Percentiles rank a stretch among this genome's conserved stretches.
These are phyloP conservation scores for Marcusenius ussheri DNA, from an alignment of 2,113 vertebrate genomes.

Conservation along the genomic window DNA sequence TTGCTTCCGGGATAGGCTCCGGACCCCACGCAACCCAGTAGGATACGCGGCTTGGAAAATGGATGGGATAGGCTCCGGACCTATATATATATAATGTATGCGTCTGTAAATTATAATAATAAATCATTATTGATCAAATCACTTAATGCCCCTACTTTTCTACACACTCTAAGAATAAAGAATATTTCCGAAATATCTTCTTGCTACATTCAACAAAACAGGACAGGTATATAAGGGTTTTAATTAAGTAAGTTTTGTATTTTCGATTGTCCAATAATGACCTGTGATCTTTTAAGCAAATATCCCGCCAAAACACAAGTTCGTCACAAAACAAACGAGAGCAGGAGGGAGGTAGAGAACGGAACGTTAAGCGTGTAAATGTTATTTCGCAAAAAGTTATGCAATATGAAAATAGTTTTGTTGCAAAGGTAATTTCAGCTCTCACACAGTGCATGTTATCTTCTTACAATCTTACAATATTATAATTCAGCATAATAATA, in stretches of 20 bases:
- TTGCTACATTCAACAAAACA: not conserved
- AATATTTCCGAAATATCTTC: not conserved
- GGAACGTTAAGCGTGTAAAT: not conserved
- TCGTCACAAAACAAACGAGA: not conserved
- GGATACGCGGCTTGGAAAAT: too few species aligned
- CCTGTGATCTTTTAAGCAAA: not conserved
- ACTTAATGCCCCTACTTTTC: not conserved
- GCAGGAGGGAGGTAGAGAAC: not conserved
- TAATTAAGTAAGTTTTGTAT: not conserved
- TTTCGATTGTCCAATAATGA: not conserved
- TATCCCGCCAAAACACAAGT: not conserved
- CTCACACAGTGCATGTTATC: not conserved
- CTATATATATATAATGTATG: too few species aligned
- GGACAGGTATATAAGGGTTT: not conserved
- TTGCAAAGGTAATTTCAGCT: not conserved
- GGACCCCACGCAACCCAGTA: too few species aligned
- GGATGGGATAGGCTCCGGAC: too few species aligned
- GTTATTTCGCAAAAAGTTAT: not conserved
- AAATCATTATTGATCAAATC: not conserved
- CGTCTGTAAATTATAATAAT: not conserved
- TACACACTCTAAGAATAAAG: not conserved
- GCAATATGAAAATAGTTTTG: not conserved
- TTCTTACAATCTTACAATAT: not conserved
- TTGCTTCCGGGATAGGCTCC: too few species aligned
- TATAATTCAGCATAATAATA: not conserved